Evolutionary conservation across 2,888 invertebrate genomes (phyloP), one percentile per base, ranked within the genome.

Genomic region (Tolmerus cingulatus): DNA sequence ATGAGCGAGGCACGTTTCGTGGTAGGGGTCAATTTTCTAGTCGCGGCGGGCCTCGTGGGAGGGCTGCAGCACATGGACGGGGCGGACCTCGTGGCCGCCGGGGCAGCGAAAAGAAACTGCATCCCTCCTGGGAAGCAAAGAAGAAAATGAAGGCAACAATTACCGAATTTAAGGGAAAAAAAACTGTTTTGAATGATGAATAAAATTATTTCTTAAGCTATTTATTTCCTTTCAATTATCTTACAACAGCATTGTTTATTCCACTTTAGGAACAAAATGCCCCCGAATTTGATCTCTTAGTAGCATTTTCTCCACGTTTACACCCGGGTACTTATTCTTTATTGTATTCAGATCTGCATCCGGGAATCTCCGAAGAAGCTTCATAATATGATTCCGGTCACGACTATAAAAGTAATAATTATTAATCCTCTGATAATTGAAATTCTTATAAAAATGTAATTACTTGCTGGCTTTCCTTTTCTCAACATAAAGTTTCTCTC

Each of bases 281-380:
- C 96, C 95, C 89, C 94, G 93, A 14, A 94, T 92, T 92, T 94
- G 95, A 89, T 94, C 94, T 78, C 92, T 91, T 5, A 91, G 91
- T 89, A 94, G 94, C 1, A 95, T 94, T 91, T 94, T 95, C 88
- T 96, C 95, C 82, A 97, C 93, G 91, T 97, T 94, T 5, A 97
- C 95, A 91, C 95, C 92, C 5, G 98, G 97, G 92, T 95, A 98
- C 90, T 96, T 94, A 88, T 94, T 93, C 91, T 95, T 95, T 30
- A 98, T 90, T 86, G 95, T 93, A 87, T 95, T 95, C 91, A 95
- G 91, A 91, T 97, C 96, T 92, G 96, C 92, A 90, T 97, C 94
- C 1, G 97, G 97, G 92, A 96, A 97, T 74, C 95, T 94, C 89
- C 95, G 95, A 34, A 97, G 90, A 86, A 97, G 91, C 89, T 95